Conservation (phyloP, 2,888 invertebrate genomes). For the Caenorhabditis angaria region DNA sequence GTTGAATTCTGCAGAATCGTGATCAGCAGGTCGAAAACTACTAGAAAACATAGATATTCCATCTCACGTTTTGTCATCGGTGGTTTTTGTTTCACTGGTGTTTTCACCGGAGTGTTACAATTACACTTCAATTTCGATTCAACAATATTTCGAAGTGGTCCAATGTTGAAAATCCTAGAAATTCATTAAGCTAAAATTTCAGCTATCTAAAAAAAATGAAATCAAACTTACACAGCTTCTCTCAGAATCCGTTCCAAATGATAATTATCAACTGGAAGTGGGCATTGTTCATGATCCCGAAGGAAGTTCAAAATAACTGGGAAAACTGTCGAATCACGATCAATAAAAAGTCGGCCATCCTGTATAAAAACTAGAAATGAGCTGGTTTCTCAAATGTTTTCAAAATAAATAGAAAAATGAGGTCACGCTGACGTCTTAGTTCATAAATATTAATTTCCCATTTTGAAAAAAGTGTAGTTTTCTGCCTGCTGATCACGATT, state of each 20-base stretch:
- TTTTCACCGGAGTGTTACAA: not conserved
- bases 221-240: constrained; percentile 49
- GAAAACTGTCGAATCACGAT: constrained; percentile 53
- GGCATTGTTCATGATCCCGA: constrained; percentile 51
- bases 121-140: constrained; percentile 22
- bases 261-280: constrained; percentile 55
- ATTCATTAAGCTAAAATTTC: not conserved
- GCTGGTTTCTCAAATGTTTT: too few species aligned
- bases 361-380: too few species aligned
- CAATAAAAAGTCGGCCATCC: constrained; percentile 56
- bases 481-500: not conserved
- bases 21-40: too few species aligned
- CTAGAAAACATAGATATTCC: not conserved
- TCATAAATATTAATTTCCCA: not conserved
- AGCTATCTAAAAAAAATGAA: not conserved
- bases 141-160: constrained; percentile 24
- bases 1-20: too few species aligned
- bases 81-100: not conserved
- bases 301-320: constrained; percentile 54
- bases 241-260: constrained; percentile 41
- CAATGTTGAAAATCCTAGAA: constrained; percentile 34
- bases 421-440: not conserved
- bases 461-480: not conserved
- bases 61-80: not conserved
- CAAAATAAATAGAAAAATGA: too few species aligned